Evolutionary conservation across 2,797 vertebrate genomes (phyloP).

Genomic region (Streptopelia turtur): DNA sequence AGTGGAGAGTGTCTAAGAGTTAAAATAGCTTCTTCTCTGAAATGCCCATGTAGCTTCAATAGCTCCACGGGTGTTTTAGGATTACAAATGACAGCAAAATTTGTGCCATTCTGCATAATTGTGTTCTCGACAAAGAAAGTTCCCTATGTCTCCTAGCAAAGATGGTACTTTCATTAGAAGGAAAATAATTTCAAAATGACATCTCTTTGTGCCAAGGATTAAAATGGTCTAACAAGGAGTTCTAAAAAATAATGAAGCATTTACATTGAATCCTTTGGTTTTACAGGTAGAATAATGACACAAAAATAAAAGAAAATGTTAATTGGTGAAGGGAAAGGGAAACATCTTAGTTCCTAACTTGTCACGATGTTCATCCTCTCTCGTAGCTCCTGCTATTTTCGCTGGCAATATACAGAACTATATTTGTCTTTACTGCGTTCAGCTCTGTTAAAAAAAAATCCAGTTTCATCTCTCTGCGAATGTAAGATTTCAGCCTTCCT

Average conservation of each 20-base stretch:
- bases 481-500: background rate
- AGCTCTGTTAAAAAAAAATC: background rate
- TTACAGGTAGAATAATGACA: conserved; percentile 55
- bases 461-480: background rate
- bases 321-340: conserved; percentile 37
- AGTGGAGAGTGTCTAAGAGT: conserved; percentile 13
- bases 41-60: conserved; percentile 63
- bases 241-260: conserved; percentile 43
- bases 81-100: conserved; percentile 66
- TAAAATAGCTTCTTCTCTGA: conserved; percentile 58
- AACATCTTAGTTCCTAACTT: background rate
- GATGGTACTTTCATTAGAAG: conserved; percentile 33
- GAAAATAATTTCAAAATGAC: conserved; percentile 58
- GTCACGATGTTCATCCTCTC: background rate
- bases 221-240: conserved; percentile 55
- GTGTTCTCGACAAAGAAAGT: conserved; percentile 46
- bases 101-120: conserved; percentile 43
- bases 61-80: conserved; percentile 57
- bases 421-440: conserved; percentile 11
- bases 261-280: conserved; percentile 63
- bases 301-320: conserved; percentile 40
- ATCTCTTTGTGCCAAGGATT: conserved; percentile 44
- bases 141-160: conserved; percentile 30
- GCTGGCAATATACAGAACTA: background rate
- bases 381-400: background rate